These are phyloP conservation scores for Campylomormyrus tamandua DNA, from an alignment of 2,113 vertebrate genomes.

Conservation along the genomic window DNA sequence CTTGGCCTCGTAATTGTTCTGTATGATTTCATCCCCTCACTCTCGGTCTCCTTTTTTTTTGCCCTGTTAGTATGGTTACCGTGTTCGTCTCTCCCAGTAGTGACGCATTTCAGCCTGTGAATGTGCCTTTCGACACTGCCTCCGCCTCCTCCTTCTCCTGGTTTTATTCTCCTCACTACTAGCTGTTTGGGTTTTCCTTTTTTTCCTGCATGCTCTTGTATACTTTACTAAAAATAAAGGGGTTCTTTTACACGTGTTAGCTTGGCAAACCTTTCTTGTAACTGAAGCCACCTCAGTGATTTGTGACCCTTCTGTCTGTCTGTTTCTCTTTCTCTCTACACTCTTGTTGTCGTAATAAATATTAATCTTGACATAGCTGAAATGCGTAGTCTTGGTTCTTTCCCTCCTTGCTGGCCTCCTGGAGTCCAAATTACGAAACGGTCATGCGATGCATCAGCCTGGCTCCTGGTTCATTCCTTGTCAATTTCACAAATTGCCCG, in stretches of 20 bases:
- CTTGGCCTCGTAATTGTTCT: constrained; percentile 67
- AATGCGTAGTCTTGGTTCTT: constrained; percentile 76
- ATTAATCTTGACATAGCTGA: constrained; percentile 91
- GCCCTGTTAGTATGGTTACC: constrained; percentile 41
- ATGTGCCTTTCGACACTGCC: constrained; percentile 86
- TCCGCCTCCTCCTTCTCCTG: constrained; percentile 54
- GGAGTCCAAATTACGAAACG: constrained; percentile 26
- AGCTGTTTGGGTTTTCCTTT: constrained; percentile 33
- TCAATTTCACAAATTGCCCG: constrained; percentile 74
- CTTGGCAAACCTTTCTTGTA: constrained; percentile 79
- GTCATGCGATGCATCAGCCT: constrained; percentile 23
- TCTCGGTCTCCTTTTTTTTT: constrained; percentile 11
- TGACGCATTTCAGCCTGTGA: constrained; percentile 80
- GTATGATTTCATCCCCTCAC: constrained; percentile 57
- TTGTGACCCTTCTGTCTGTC: constrained; percentile 66
- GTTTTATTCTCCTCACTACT: constrained; percentile 28
- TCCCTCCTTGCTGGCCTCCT: constrained; percentile 46
- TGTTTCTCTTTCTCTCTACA: constrained; percentile 65
- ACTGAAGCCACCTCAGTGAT: constrained; percentile 67
- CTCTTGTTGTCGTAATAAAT: constrained; percentile 98
- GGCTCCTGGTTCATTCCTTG: constrained; percentile 51
- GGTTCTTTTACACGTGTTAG: constrained; percentile 62
- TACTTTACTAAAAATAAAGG: constrained; percentile 51
- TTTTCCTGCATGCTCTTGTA: constrained; percentile 68
- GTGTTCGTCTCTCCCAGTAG: constrained; percentile 51